Percentiles rank a stretch among this genome's conserved stretches.
These are phyloP conservation scores for Acanthisitta chloris DNA, from an alignment of 2,113 vertebrate genomes.

Conservation along the genomic window DNA sequence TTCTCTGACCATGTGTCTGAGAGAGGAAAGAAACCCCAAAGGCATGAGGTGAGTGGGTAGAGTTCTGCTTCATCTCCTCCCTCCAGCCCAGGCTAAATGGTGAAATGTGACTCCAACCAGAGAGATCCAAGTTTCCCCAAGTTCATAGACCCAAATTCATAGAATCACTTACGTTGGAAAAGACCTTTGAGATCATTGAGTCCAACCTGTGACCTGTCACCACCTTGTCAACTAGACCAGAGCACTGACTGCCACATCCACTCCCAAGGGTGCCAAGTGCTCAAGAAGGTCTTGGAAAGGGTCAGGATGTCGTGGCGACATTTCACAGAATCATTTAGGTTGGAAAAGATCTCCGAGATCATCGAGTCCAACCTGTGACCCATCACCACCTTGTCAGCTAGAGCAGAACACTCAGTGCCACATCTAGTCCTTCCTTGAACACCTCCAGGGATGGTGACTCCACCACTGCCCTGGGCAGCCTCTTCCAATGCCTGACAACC, in stretches of 20 bases:
- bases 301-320: too few species aligned
- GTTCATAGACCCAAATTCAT: not conserved
- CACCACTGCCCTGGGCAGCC: not conserved
- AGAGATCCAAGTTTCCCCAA: not conserved
- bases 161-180: not conserved
- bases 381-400: not conserved
- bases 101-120: not conserved
- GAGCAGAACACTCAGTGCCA: not conserved
- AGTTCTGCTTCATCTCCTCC: not conserved
- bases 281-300: too few species aligned
- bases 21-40: not conserved
- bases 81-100: not conserved
- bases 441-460: not conserved
- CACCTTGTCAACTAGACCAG: not conserved
- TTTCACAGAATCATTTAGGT: not conserved
- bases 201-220: not conserved
- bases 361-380: not conserved
- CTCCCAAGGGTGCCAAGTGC: too few species aligned
- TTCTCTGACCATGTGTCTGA: conserved; percentile 87
- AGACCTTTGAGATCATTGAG: not conserved
- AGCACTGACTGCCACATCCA: not conserved
- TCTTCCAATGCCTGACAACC: not conserved
- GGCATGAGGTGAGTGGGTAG: fast-evolving
- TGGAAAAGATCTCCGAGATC: not conserved
- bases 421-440: not conserved